A percentile compares a stretch with the other conserved stretches of the same genome.
Evolutionary conservation across 2,888 invertebrate species (phyloP).

Genomic region (Coelogynopora nodosa): DNA sequence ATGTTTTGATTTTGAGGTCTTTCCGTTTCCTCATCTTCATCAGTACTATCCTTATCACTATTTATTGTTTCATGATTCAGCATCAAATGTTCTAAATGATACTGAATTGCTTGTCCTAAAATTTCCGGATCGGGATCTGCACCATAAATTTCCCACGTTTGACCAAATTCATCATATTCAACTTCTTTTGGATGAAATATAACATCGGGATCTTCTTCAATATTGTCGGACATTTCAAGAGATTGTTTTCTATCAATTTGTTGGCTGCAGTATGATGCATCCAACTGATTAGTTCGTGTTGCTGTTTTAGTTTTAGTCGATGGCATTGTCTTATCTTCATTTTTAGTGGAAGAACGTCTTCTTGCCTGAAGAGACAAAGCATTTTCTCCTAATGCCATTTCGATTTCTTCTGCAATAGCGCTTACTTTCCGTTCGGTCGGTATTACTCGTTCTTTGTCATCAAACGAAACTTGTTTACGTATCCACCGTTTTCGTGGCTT

Average conservation of each 20-base stretch:
- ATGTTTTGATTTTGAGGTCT: background rate
- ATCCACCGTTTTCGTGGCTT: background rate
- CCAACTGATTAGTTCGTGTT: too few species aligned
- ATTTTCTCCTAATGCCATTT: background rate
- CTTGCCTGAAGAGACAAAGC: background rate
- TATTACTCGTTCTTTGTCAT: slow-evolving; percentile 2
- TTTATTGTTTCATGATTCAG: background rate
- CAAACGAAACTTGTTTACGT: slow-evolving; percentile 40
- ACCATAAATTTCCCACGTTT: slow-evolving; percentile 44
- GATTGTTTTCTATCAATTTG: background rate
- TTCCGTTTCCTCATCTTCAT: background rate
- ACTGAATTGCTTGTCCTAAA: slow-evolving; percentile 43
- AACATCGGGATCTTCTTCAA: slow-evolving; percentile 4
- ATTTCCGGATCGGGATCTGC: slow-evolving; percentile 44
- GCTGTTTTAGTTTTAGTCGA: too few species aligned
- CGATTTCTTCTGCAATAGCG: slow-evolving; percentile 36
- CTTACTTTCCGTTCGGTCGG: slow-evolving; percentile 27
- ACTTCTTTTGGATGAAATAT: slow-evolving; percentile 40
- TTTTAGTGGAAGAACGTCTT: background rate
- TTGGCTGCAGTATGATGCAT: background rate
- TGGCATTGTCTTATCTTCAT: background rate
- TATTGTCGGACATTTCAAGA: slow-evolving; percentile 23
- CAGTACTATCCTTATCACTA: background rate
- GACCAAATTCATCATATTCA: slow-evolving; percentile 41
- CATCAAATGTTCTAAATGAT: slow-evolving; percentile 39